Percentiles rank a stretch among this genome's conserved stretches.
These are phyloP conservation scores for Zaprionus lachaisei DNA, from an alignment of 1,140 invertebrate genomes.

Conservation along the genomic window DNA sequence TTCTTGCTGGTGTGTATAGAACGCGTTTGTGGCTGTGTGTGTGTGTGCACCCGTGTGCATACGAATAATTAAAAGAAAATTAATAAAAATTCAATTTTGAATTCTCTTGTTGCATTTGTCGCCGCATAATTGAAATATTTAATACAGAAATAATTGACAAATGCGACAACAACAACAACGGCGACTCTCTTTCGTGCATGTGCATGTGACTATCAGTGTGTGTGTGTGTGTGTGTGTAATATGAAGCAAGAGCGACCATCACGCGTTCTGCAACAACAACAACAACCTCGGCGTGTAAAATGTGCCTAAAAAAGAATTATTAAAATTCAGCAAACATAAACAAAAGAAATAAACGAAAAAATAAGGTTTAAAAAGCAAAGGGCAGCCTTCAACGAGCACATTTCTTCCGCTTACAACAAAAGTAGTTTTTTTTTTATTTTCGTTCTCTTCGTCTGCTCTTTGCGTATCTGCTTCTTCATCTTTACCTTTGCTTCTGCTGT, in stretches of 20 bases:
- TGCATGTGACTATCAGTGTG: slow-evolving; percentile 37
- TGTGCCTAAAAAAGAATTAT: slow-evolving; percentile 68
- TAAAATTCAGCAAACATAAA: slow-evolving; percentile 76
- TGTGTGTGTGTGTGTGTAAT: slow-evolving; percentile 39
- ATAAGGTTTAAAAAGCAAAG: slow-evolving; percentile 27
- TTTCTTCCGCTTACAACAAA: slow-evolving; percentile 65
- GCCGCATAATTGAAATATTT: slow-evolving; percentile 19
- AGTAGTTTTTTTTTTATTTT: slow-evolving; percentile 7
- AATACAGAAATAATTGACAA: slow-evolving; percentile 43
- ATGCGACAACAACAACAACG: slow-evolving; percentile 33
- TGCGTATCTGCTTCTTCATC: slow-evolving; percentile 20
- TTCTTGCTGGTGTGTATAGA: slow-evolving; percentile 38
- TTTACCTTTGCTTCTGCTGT: slow-evolving; percentile 13
- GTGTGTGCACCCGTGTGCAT: slow-evolving; percentile 13
- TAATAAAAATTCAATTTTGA: slow-evolving; percentile 40
- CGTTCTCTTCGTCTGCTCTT: neutral
- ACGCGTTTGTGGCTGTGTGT: neutral
- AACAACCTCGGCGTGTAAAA: slow-evolving; percentile 57
- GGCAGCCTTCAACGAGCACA: slow-evolving; percentile 56
- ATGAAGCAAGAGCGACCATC: slow-evolving; percentile 55
- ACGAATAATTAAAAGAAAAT: slow-evolving; percentile 38
- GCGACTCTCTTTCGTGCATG: slow-evolving; percentile 20
- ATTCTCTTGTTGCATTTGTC: slow-evolving; percentile 15
- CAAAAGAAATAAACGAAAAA: slow-evolving; percentile 51
- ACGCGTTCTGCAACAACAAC: slow-evolving; percentile 45